Conservation (phyloP, 2,888 invertebrate genomes). For the Tromatobia lineatoria region DNA sequence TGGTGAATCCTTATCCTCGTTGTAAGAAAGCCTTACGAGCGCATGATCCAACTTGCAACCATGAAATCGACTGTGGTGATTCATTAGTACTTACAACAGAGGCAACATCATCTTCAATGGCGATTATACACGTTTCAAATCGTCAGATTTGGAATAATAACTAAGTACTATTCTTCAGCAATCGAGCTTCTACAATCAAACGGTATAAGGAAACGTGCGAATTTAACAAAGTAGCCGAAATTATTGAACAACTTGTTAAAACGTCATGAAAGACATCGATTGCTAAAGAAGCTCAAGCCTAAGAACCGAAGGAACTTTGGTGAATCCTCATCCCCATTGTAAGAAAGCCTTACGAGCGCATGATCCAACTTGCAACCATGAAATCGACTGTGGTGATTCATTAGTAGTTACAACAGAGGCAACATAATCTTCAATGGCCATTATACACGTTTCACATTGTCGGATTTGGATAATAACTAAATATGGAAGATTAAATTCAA, state of each 20-base stretch:
- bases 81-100: not conserved
- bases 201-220: too few species aligned
- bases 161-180: too few species aligned
- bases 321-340: not conserved
- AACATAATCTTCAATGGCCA: slow-evolving; percentile 1
- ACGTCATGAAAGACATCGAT: not conserved
- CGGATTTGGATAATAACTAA: slow-evolving; percentile 11
- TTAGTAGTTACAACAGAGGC: not conserved
- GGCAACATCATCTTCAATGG: too few species aligned
- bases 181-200: too few species aligned
- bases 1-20: not conserved
- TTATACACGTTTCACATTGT: not conserved
- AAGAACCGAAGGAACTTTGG: not conserved
- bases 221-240: too few species aligned
- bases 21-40: not conserved
- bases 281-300: too few species aligned
- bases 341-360: not conserved
- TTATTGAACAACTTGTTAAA: too few species aligned
- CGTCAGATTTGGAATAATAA: too few species aligned
- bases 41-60: not conserved
- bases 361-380: not conserved
- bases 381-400: not conserved
- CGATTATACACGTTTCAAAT: too few species aligned
- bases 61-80: not conserved
- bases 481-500: slow-evolving; percentile 33